Conservation (phyloP, 2,113 vertebrate species). For the Neotoma lepida region DNA sequence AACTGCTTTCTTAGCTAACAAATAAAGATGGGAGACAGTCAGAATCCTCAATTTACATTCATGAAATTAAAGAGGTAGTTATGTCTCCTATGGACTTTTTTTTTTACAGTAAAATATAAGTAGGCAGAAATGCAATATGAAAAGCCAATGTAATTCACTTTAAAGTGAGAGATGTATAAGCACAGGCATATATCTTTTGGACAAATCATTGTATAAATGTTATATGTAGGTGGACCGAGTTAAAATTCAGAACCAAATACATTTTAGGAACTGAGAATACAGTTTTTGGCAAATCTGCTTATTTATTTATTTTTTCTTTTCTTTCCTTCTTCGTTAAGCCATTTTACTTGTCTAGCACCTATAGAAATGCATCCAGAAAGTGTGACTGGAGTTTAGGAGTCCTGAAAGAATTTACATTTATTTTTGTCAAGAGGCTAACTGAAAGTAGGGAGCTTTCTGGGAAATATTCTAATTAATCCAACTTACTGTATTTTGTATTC, state of each 20-base stretch:
- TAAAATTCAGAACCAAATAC: conserved; percentile 64
- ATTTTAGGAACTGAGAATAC: conserved; percentile 41
- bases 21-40: not conserved
- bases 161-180: conserved; percentile 29
- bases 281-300: conserved; percentile 45
- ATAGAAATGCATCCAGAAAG: conserved; percentile 62
- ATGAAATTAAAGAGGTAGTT: not conserved
- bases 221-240: conserved; percentile 45
- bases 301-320: conserved; percentile 29
- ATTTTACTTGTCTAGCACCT: conserved; percentile 60
- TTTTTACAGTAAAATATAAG: conserved; percentile 21
- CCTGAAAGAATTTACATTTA: conserved; percentile 74
- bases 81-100: not conserved
- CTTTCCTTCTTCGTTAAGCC: conserved; percentile 49
- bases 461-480: conserved; percentile 78
- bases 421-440: conserved; percentile 74
- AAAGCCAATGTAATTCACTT: conserved; percentile 44
- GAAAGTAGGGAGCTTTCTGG: conserved; percentile 59
- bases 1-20: not conserved
- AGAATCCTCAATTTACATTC: not conserved
- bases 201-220: conserved; percentile 26
- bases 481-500: conserved; percentile 66
- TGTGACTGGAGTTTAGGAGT: conserved; percentile 70
- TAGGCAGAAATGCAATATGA: not conserved
- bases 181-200: not conserved